These are phyloP conservation scores for Jacana jacana DNA, from an alignment of 2,113 vertebrate genomes.

Conservation along the genomic window DNA sequence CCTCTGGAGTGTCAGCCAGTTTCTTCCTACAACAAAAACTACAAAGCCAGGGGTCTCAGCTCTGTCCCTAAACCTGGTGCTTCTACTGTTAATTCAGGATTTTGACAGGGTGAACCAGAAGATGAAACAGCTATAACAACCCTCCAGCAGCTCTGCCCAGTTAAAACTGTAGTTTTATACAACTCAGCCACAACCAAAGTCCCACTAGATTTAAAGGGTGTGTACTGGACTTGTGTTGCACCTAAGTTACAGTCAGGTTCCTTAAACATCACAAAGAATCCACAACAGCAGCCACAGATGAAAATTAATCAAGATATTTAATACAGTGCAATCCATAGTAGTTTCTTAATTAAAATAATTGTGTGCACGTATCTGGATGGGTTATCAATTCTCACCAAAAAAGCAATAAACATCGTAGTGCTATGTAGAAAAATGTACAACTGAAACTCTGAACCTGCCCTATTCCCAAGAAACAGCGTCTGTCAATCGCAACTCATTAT, in stretches of 20 bases:
- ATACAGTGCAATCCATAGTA: constrained; percentile 90
- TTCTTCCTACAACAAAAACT: background rate
- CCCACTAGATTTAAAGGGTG: background rate
- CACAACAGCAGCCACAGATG: constrained; percentile 62
- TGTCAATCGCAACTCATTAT: constrained; percentile 63
- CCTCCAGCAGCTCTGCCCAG: background rate
- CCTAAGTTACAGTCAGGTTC: background rate
- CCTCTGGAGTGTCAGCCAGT: too few species aligned
- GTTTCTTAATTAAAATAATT: constrained; percentile 89
- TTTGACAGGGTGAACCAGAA: background rate
- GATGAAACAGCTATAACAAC: background rate
- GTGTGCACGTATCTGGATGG: constrained; percentile 84
- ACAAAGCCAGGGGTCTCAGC: background rate
- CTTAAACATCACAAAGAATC: background rate
- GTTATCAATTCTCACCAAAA: constrained; percentile 78
- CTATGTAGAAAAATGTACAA: constrained; percentile 85
- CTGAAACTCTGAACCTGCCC: constrained; percentile 66
- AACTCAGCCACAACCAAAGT: background rate
- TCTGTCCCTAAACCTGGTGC: background rate
- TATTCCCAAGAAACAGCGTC: constrained; percentile 43
- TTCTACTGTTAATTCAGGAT: background rate
- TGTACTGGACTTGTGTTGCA: rapidly evolving
- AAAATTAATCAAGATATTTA: constrained; percentile 90
- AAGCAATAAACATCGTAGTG: constrained; percentile 75
- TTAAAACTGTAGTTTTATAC: background rate